Evolutionary conservation across 1,140 invertebrate species (phyloP), one percentile per base, ranked within the genome.

Genomic region (Cotesia chilonis): DNA sequence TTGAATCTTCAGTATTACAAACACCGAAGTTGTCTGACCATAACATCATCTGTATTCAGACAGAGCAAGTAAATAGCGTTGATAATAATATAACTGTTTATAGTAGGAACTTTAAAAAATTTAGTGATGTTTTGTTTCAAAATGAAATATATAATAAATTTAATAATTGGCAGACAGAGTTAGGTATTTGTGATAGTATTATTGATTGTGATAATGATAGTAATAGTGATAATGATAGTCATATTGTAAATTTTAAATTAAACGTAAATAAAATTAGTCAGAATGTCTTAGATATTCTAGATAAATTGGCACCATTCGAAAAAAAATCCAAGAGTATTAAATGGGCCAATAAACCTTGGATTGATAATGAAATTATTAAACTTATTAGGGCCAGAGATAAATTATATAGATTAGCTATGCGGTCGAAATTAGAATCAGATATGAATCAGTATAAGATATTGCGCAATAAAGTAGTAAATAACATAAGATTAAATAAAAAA

Each of bases 1-100:
- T 71, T 17, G 17, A 35, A 20, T 54, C 61, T 14, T 20, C 64
- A 36, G 60, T 71, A 65, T 38, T 71, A 12, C 7, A 4, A 36
- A 71, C 59, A 12, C 70, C 70, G 38, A 71, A 64, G 54, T 65
- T 71, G 28, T 61, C 70, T 38, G 60, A 71, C 20, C 70, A 71
- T 38, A 14, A 41, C 9, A 51, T 67, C 17, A 35, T 63, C 10
- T 10, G 36, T 10, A 63, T 63, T 35, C 20, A 63, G 5, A n/a
- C 10, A n/a, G 28, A 28, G 7, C 4, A 63, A 10, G 10, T 4
- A 9, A 51, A 9, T 63, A 36, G n/a, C 36, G n/a, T 28, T 4
- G n/a, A 63, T 10, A 63, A 35, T 12, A 5, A 28, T 20, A 28
- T 4, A 36, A 20, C 10, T 12, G 35, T 10, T n/a, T 7, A 9